Base-by-base conservation (phyloP, 2,113 vertebrate species). In the Hylia prasina region DNA sequence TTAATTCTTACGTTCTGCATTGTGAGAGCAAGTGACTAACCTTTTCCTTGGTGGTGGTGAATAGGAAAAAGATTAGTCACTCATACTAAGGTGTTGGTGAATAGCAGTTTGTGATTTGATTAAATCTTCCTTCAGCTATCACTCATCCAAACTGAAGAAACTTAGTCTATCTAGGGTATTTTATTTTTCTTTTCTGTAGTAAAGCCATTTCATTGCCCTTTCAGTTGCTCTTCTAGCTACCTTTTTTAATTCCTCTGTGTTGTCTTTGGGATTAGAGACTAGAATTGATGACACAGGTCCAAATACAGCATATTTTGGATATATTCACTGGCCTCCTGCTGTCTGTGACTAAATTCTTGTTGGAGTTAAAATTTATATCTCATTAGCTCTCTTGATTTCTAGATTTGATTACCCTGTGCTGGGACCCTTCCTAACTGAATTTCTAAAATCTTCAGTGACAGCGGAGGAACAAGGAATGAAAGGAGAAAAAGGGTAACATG, bases 401-500 rank as follows among this genome's bases (percentile, higher is more conserved):
- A 7, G 17, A 45, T 86, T 64, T 77, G n/a, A 30, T 77, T 5
- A 1, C 35, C 19, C 13, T 76, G 15, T 93, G 24, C 47, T 71
- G 24, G 12, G 10, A 72, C 7, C 22, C 24, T 82, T 15, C 11
- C 31, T 65, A 11, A 13, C 10, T 72, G n/a, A 18, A 60, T 61
- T 91, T 89, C 25, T 57, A 33, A 23, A 8, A 18, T 51, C 9
- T 80, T 11, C 20, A 48, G 20, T 65, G 23, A 30, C 3, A 42
- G 42, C 64, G 15, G n/a, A 89, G 13, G 15, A 44, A 48, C 21
- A 64, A 51, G n/a, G 65, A 48, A 28, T 15, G 14, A 85, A 48
- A 44, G 6, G 5, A 63, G 27, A 48, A 37, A 35, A 68, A 31
- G 25, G 8, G 2, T 58, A n/a, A 37, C 0, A 1, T 39, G 9